These are phyloP conservation scores for Sebastes oblongus DNA, from an alignment of 2,797 vertebrate genomes.

Conservation along the genomic window DNA sequence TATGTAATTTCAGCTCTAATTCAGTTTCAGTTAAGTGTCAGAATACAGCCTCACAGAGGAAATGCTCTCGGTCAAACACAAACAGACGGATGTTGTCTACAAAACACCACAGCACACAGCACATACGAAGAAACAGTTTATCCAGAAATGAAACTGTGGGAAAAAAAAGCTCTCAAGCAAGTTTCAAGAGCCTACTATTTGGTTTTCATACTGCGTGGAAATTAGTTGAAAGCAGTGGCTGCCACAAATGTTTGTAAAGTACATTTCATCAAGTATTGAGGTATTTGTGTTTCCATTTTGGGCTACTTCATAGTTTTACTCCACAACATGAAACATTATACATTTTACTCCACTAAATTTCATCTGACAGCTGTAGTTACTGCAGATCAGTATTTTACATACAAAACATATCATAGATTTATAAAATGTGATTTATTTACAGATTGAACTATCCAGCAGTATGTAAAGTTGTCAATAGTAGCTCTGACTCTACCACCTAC, in stretches of 20 bases:
- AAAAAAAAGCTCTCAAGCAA: not conserved
- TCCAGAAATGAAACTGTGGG: slow-evolving; percentile 9
- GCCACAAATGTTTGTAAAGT: not conserved
- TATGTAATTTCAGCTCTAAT: not conserved
- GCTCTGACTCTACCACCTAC: not conserved
- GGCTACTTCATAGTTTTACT: not conserved
- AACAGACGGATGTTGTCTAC: slow-evolving; percentile 18
- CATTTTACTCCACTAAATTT: not conserved
- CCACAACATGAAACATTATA: not conserved
- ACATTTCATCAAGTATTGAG: not conserved
- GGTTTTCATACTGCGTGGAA: not conserved
- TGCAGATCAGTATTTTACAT: not conserved
- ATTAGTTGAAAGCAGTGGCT: not conserved
- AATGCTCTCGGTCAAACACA: slow-evolving; percentile 36
- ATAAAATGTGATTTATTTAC: not conserved
- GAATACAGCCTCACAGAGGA: slow-evolving; percentile 38
- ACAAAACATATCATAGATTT: not conserved
- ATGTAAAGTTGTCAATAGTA: not conserved
- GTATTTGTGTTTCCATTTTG: not conserved
- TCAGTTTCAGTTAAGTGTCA: slow-evolving; percentile 14
- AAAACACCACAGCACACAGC: slow-evolving; percentile 53
- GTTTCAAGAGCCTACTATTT: not conserved
- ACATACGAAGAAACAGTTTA: slow-evolving; percentile 31
- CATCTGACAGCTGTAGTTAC: not conserved
- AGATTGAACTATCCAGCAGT: not conserved